Evolutionary conservation across 2,113 vertebrate species (phyloP).

Genomic region (Oncorhynchus masou): DNA sequence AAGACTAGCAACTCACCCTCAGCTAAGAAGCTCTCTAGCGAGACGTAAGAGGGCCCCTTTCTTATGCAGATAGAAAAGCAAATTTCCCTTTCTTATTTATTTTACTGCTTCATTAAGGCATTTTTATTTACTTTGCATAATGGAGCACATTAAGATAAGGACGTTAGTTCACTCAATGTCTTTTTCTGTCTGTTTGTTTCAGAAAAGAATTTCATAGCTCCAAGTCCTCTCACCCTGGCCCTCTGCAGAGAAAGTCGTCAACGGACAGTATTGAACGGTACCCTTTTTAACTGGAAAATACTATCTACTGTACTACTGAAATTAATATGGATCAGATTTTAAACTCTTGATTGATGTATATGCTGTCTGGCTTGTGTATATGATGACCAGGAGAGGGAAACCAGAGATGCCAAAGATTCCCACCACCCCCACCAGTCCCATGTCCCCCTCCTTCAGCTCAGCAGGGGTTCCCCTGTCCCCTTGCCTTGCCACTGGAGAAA

Average conservation of each 20-base stretch:
- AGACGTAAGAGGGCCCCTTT: constrained; percentile 73
- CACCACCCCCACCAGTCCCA: constrained; percentile 78
- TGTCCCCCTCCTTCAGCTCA: constrained; percentile 76
- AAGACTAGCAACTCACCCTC: constrained; percentile 73
- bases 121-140: neutral
- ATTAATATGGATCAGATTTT: neutral
- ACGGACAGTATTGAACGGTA: constrained; percentile 76
- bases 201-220: constrained; percentile 74
- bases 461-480: constrained; percentile 69
- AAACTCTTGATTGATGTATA: neutral
- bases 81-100: neutral
- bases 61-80: neutral
- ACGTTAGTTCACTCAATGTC: neutral
- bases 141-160: neutral
- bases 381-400: constrained; percentile 75
- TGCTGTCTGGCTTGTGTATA: constrained; percentile 14
- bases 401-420: constrained; percentile 76
- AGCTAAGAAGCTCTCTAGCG: constrained; percentile 76
- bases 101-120: neutral
- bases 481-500: constrained; percentile 84
- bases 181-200: constrained; percentile 8
- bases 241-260: constrained; percentile 68
- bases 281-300: neutral
- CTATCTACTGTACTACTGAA: neutral
- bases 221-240: constrained; percentile 54